Conservation (phyloP, 2,888 invertebrate genomes). For the Sphecodes monilicornis region DNA sequence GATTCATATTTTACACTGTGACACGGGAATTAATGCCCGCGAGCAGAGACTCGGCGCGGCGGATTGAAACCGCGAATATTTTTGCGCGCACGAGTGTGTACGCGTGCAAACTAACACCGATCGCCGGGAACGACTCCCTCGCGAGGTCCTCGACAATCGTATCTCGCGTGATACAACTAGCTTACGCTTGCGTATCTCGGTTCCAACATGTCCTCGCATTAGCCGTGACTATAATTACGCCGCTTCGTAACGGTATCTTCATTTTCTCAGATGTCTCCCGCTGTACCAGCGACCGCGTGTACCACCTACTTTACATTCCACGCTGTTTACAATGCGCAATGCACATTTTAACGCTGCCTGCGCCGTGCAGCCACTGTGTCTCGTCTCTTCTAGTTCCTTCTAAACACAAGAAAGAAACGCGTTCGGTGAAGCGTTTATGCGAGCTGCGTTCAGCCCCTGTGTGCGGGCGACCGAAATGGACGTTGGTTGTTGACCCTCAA, state of each 20-base stretch:
- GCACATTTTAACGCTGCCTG: constrained; percentile 23
- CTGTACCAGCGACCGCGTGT: constrained; percentile 41
- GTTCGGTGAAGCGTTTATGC: background rate
- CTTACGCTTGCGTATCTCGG: constrained; percentile 60
- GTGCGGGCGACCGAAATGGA: background rate
- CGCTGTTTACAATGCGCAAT: constrained; percentile 37
- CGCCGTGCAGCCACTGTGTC: constrained; percentile 5
- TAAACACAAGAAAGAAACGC: background rate
- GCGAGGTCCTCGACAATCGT: constrained; percentile 36
- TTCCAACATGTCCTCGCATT: constrained; percentile 57
- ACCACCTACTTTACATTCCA: constrained; percentile 58
- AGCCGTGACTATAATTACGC: constrained; percentile 67
- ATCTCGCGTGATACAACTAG: constrained; percentile 48
- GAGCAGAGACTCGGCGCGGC: background rate
- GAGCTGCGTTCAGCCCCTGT: background rate
- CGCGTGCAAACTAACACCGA: constrained; percentile 7
- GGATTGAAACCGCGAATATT: constrained; percentile 22
- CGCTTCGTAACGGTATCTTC: constrained; percentile 68
- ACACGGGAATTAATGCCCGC: constrained; percentile 37
- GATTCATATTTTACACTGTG: constrained; percentile 52
- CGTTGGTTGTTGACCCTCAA: background rate
- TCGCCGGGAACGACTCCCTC: background rate
- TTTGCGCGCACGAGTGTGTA: background rate
- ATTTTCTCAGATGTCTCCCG: constrained; percentile 62
- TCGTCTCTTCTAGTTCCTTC: background rate